Evolutionary conservation across 2,113 vertebrate species (phyloP).

Genomic region (Irena cyanogastra): DNA sequence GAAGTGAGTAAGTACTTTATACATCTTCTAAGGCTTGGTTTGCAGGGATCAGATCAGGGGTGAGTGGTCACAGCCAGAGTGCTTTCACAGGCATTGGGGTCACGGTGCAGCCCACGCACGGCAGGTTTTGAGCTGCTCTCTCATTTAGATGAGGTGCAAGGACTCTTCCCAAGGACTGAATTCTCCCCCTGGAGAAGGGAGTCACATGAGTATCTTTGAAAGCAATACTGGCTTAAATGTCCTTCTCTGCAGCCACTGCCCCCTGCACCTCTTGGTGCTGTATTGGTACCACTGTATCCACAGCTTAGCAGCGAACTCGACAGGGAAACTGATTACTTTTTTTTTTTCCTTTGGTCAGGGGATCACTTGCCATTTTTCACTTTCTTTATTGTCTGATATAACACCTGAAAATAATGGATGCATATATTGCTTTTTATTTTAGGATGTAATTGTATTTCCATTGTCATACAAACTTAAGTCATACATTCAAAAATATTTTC

Average conservation of each 20-base stretch:
- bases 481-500: not conserved
- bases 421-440: not conserved
- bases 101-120: not conserved
- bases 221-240: not conserved
- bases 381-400: not conserved
- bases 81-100: not conserved
- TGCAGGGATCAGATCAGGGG: constrained; percentile 1
- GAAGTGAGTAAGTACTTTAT: constrained; percentile 7
- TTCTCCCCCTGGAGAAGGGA: not conserved
- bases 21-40: not conserved
- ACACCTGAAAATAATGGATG: not conserved
- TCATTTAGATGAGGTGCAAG: not conserved
- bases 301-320: not conserved
- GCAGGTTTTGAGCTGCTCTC: not conserved
- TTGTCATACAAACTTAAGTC: not conserved
- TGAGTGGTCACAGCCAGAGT: not conserved
- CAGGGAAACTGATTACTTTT: not conserved
- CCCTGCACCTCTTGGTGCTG: not conserved
- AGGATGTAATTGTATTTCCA: not conserved
- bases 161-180: not conserved
- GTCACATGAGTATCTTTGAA: not conserved
- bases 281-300: not conserved
- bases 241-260: not conserved
- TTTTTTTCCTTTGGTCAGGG: too few relatives aligned
- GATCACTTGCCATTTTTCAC: not conserved